These are phyloP conservation scores for Cheumatopsyche charites DNA, from an alignment of 1,140 invertebrate genomes.

Conservation along the genomic window DNA sequence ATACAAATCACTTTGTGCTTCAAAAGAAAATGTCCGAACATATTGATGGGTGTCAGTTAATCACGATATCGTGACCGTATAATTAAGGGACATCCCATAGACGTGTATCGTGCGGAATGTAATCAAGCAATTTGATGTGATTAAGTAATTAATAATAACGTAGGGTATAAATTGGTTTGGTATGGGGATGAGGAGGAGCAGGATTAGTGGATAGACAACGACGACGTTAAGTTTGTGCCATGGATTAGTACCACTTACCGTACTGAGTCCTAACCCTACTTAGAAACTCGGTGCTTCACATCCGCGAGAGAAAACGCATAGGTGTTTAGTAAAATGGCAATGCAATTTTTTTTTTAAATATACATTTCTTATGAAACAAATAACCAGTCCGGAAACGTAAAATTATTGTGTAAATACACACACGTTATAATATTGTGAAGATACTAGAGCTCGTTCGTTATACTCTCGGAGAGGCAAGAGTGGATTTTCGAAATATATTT, in stretches of 20 bases:
- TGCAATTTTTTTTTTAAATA: no score
- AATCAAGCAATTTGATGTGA: constrained; percentile 46
- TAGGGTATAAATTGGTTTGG: constrained; percentile 8
- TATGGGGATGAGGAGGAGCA: background rate
- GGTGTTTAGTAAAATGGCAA: no score
- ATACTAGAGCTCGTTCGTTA: no score
- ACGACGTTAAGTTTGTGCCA: background rate
- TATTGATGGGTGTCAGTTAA: constrained; percentile 19
- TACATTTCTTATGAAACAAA: no score
- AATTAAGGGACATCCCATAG: constrained; percentile 34
- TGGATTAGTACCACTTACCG: background rate
- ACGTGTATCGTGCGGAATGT: constrained; percentile 43
- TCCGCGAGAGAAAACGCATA: no score
- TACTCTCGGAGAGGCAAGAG: no score
- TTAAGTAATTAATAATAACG: constrained; percentile 47
- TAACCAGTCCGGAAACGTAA: no score
- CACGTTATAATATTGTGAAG: no score
- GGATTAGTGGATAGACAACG: constrained; percentile 3
- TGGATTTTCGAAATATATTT: no score
- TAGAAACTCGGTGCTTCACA: background rate
- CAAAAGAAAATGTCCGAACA: background rate
- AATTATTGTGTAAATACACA: no score
- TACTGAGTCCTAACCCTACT: no score
- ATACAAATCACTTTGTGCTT: no score
- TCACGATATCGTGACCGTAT: constrained; percentile 29